Evolutionary conservation across 2,797 vertebrate species (phyloP), one percentile per base, ranked within the genome.

Genomic region (Semaprochilodus insignis): DNA sequence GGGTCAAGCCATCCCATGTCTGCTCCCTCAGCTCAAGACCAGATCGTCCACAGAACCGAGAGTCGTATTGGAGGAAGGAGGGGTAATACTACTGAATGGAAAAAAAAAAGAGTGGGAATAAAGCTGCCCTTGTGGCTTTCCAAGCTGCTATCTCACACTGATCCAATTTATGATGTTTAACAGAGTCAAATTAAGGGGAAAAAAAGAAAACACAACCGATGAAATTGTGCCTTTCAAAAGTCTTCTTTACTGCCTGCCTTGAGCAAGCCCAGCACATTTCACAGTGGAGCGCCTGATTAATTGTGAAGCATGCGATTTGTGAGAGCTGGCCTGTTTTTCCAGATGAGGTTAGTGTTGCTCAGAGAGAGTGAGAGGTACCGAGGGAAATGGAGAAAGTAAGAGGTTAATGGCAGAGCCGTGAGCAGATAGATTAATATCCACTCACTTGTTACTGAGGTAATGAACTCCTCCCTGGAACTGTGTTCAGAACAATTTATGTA

Each of bases 131-230:
- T 83, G 90, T 91, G 90, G 87, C 91, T 91, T 91, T 90, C 88
- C 82, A 88, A 89, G 92, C 87, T 36, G 52, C 60, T 87, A 88
- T 93, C 91, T 91, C 89, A 87, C 83, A 90, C 90, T 87, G 86
- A 86, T 82, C 88, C 86, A 91, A 92, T 93, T 92, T 91, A 93
- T 92, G 92, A 94, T 91, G 88, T 91, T 93, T 88, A 93, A 91
- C 91, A 88, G 88, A 91, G 80, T 90, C 82, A 88, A 92, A 92
- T 91, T 92, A 91, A 89, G 73, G 77, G 73, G 77, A 74, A 77
- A 84, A 75, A 75, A 83, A 85, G 83, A 88, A 89, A 87, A 72
- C 86, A 87, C 79, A 89, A 88, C 80, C 85, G 87, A 89, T 90
- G 85, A 92, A 93, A 89, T 91, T 89, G 81, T 83, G 81, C 81